These are phyloP conservation scores for Pontoporia blainvillei DNA, from an alignment of 2,113 vertebrate genomes.

Conservation along the genomic window DNA sequence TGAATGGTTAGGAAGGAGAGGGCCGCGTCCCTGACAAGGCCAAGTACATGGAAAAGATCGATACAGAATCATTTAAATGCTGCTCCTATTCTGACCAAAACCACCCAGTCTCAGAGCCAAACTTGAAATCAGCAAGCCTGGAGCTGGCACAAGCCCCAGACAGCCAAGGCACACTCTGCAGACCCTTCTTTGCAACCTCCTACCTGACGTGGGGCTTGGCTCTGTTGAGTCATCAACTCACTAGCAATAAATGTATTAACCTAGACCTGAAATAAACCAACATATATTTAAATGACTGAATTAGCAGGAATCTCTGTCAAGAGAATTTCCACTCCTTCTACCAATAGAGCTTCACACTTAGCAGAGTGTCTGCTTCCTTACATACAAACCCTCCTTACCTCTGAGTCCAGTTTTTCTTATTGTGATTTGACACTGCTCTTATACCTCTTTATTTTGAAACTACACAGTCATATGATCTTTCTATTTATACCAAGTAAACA, in stretches of 20 bases:
- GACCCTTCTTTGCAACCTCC: background rate
- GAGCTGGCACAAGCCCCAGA: background rate
- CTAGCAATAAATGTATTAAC: background rate
- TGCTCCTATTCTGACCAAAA: background rate
- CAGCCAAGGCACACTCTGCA: background rate
- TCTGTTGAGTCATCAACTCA: background rate
- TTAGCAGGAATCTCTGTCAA: background rate
- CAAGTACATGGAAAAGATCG: background rate
- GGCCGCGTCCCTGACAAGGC: background rate
- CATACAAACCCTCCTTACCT: background rate
- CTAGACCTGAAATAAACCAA: background rate
- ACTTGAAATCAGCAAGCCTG: background rate
- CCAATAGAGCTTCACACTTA: background rate
- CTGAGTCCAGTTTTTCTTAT: background rate
- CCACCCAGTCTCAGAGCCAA: background rate
- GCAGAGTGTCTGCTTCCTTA: background rate
- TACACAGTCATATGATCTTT: background rate
- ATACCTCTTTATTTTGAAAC: background rate
- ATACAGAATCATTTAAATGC: background rate
- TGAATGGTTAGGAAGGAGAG: rapidly evolving
- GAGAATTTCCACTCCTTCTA: background rate
- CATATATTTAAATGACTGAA: background rate
- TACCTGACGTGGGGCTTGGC: no score
- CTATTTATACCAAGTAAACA: background rate
- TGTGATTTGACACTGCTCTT: background rate